Evolutionary conservation across 1,140 invertebrate genomes (phyloP), one percentile per base, ranked within the genome.

Genomic region (Halotydeus destructor): DNA sequence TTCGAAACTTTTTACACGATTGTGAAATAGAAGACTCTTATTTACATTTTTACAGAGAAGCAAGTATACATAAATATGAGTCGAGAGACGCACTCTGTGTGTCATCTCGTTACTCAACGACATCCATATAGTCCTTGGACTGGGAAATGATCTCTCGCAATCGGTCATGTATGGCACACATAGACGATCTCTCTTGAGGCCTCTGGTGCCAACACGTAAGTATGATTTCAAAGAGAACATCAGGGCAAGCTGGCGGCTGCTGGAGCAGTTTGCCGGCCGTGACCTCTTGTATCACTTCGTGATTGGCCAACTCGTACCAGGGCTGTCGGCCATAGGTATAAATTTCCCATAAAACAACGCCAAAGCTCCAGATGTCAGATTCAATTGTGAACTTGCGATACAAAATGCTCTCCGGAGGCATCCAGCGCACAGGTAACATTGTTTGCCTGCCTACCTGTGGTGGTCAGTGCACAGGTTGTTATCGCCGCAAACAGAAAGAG

Each of bases 271-370:
- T 50, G 5, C 58, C 54, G 24, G 55, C 51, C 19, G 56, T 57
- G 22, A 63, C 55, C 27, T 58, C 52, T 18, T 60, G 53, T 19
- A 64, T 62, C 5, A 64, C 61, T 54, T 64, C 60, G 19, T 58
- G 53, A 49, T 64, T 63, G 19, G 60, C 59, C 5, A 59, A 46
- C 47, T 63, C 61, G 44, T 52, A 62, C 59, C 61, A 50, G 2
- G 49, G 51, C 16, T 50, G 47, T 27, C 49, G 49, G 24, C 51
- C 51, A 37, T 41, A 32, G 2, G 28, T 31, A 31, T 23, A 31
- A 12, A 65, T 58, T 39, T 66, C 64, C 65, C 65, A 67, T 16
- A 67, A 39, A 0, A 66, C 58, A n/a, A 67, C 60, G 9, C 65
- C 65, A 45, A 58, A 65, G 24, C 59, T 57, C 65, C 65, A 67